Percentiles rank a stretch among this genome's conserved stretches.
phyloP scores from a whole-genome alignment of 2,888 invertebrate species.

The Napeogenes inachia region DNA sequence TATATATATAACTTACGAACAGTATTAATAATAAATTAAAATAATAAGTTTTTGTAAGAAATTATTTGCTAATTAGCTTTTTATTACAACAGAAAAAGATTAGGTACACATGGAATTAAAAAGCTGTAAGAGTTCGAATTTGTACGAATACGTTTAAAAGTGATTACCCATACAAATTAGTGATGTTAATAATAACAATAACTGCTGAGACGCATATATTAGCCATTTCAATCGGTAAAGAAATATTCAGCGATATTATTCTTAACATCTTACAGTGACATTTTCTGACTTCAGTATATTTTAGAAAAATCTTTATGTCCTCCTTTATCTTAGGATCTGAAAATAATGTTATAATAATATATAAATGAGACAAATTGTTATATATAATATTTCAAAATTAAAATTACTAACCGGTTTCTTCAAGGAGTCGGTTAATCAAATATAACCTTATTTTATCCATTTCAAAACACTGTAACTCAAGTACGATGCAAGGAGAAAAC shows the following conservation, averaged over 20 bases:
- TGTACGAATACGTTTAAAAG: too few relatives aligned
- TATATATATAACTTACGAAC: too few relatives aligned
- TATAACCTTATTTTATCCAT: slow-evolving; percentile 54
- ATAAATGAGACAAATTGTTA: not conserved
- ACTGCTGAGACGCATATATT: slow-evolving; percentile 59
- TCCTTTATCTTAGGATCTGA: slow-evolving; percentile 46
- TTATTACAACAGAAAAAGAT: too few relatives aligned
- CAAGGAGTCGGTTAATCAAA: slow-evolving; percentile 52
- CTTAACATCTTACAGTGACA: slow-evolving; percentile 60
- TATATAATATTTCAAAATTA: not conserved
- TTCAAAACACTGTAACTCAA: slow-evolving; percentile 53
- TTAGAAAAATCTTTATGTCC: slow-evolving; percentile 52
- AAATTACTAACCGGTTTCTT: slow-evolving; percentile 44
- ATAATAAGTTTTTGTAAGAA: too few relatives aligned
- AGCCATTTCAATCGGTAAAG: slow-evolving; percentile 52
- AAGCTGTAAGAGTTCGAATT: too few relatives aligned
- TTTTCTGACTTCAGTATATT: slow-evolving; percentile 49
- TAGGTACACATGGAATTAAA: too few relatives aligned
- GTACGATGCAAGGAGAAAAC: slow-evolving; percentile 56
- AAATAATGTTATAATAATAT: slow-evolving; percentile 29
- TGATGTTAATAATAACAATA: slow-evolving; percentile 64
- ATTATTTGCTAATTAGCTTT: too few relatives aligned
- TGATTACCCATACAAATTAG: slow-evolving; percentile 50
- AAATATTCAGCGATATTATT: slow-evolving; percentile 52
- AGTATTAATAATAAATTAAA: too few relatives aligned